Percentiles rank a stretch among this genome's conserved stretches.
phyloP scores from a whole-genome alignment of 2,888 invertebrate species.

The Catocala fraxini region DNA sequence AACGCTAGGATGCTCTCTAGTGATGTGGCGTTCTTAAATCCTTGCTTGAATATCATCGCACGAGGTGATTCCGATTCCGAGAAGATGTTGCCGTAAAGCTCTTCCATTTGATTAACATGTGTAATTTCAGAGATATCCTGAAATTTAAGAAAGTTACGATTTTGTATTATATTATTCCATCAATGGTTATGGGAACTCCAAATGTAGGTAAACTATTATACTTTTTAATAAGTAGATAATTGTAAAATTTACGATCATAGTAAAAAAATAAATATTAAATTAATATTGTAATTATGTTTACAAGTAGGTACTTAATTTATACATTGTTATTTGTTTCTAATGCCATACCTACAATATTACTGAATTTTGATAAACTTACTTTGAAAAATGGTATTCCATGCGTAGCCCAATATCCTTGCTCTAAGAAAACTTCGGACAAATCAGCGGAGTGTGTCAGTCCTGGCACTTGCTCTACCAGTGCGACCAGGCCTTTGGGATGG shows the following conservation, averaged over 20 bases:
- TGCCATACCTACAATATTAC: not conserved
- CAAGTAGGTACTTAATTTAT: too few species aligned
- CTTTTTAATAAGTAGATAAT: too few species aligned
- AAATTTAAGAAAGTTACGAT: constrained; percentile 29
- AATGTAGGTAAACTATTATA: too few species aligned
- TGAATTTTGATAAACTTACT: constrained; percentile 57
- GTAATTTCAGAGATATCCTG: constrained; percentile 78
- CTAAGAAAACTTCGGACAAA: constrained; percentile 88
- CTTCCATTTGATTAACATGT: constrained; percentile 71
- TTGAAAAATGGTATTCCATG: constrained; percentile 88
- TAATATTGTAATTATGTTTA: too few species aligned
- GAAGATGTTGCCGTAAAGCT: constrained; percentile 69
- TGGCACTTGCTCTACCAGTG: constrained; percentile 94
- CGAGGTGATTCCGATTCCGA: constrained; percentile 75
- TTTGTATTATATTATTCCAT: not conserved
- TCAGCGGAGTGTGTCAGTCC: constrained; percentile 90
- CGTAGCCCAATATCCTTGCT: constrained; percentile 91
- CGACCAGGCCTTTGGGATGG: constrained; percentile 82
- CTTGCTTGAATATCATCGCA: constrained; percentile 71
- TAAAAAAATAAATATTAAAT: too few species aligned
- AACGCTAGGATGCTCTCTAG: constrained; percentile 71
- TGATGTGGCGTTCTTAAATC: constrained; percentile 75
- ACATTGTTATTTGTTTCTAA: too few species aligned
- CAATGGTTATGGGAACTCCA: too few species aligned
- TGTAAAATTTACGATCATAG: too few species aligned